Evolutionary conservation across 2,113 vertebrate species (phyloP), one percentile per base, ranked within the genome.

Genomic region (Toxotes chatareus): DNA sequence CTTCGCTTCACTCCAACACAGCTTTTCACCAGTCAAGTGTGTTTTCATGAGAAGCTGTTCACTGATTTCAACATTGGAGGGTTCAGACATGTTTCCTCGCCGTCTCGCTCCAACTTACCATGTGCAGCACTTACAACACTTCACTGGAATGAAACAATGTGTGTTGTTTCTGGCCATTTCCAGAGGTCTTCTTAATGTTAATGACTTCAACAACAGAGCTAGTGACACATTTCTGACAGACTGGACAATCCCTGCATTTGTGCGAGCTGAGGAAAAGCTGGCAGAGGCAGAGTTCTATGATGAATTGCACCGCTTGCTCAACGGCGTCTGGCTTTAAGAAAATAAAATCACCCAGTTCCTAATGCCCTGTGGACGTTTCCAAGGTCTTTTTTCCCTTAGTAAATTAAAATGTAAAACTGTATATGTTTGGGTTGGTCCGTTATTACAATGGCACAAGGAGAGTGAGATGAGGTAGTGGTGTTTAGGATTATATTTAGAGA

Each of bases 391-490:
- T 31, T 17, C 57, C 49, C 4, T 23, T 32, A n/a, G 70, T 88
- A 19, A 86, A 87, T 88, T 73, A 78, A 91, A 92, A 91, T 79
- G 80, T 85, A 72, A 80, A 91, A 87, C 85, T 79, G 72, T 62
- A 81, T 57, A 51, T 71, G 51, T 90, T 91, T 86, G 47, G 70
- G 72, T 81, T 27, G 27, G 27, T 27, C 27, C 27, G 27, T 27
- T 27, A 27, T 27, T 86, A 86, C 83, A 40, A 86, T 73, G 56
- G 84, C 86, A 80, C 62, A 75, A 27, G 70, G 59, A 77, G 46
- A 83, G 67, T 36, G 79, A 65, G 88, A 93, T 94, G 91, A 94
- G 91, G 88, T 93, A 92, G 86, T 92, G 84, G 83, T 88, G 89
- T 83, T 88, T 70, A 42, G 66, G 86, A 62, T 73, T 94, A 91